phyloP scores from a whole-genome alignment of 2,797 vertebrate genomes.

The Rhabdomys pumilio region DNA sequence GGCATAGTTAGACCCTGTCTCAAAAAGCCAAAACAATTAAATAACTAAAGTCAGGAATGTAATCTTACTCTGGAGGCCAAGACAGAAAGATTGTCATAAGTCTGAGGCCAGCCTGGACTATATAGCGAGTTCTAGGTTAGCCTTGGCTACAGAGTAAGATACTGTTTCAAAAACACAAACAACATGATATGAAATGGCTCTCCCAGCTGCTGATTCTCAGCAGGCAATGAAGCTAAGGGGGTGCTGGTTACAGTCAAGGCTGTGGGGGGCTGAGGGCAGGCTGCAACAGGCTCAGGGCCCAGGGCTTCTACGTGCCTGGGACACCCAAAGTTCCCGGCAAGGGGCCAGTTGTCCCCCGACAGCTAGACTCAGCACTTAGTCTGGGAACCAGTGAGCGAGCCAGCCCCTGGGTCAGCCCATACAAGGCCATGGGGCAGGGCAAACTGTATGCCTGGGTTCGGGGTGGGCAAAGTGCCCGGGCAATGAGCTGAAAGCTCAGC shows the following conservation, averaged over 20 bases:
- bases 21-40: not conserved
- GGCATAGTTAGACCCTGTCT: not conserved
- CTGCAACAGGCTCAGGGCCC: not conserved
- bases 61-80: not conserved
- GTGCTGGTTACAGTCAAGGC: not conserved
- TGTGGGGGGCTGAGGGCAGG: not conserved
- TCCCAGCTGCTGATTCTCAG: not conserved
- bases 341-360: conserved; percentile 72
- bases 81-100: not conserved
- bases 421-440: conserved; percentile 82
- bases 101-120: not conserved
- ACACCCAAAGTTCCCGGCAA: not conserved
- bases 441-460: conserved; percentile 51
- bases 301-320: conserved; percentile 56
- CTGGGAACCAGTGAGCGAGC: not conserved
- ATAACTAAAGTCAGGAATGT: not conserved
- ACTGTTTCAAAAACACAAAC: not conserved
- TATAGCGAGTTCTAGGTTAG: not conserved
- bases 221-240: not conserved
- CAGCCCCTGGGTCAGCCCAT: conserved; percentile 70
- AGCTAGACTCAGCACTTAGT: conserved; percentile 83
- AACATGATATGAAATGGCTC: not conserved
- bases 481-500: conserved; percentile 47
- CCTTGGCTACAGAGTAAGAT: not conserved
- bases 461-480: conserved; percentile 51